These are phyloP conservation scores for Vombatus ursinus DNA, from an alignment of 2,113 vertebrate genomes.

Conservation along the genomic window DNA sequence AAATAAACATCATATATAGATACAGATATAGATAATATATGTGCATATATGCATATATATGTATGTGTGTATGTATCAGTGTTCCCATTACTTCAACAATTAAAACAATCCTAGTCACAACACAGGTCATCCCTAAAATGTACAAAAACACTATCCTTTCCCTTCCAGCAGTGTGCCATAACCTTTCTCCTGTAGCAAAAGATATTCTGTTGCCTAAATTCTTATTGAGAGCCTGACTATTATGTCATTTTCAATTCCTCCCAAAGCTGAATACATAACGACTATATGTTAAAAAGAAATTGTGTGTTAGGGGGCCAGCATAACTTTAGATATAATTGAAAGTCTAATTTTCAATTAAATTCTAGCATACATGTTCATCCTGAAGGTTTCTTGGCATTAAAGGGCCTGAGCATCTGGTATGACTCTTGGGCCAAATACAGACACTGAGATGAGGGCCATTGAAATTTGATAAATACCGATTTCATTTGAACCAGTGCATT, in stretches of 20 bases:
- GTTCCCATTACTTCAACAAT: neutral
- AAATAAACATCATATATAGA: neutral
- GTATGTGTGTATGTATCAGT: neutral
- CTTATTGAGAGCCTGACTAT: neutral
- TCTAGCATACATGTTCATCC: neutral
- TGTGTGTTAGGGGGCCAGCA: neutral
- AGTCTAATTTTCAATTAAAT: neutral
- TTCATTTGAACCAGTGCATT: neutral
- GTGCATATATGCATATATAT: neutral
- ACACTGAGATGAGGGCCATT: neutral
- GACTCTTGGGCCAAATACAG: neutral
- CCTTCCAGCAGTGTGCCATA: neutral
- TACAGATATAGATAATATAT: neutral
- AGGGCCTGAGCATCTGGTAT: neutral
- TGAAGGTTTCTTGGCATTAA: neutral
- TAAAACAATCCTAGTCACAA: neutral
- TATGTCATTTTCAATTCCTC: neutral
- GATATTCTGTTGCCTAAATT: neutral
- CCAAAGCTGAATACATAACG: neutral
- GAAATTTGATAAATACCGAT: neutral
- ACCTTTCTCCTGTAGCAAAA: neutral
- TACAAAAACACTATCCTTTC: neutral
- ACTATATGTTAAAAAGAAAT: neutral
- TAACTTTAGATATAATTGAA: constrained; percentile 1
- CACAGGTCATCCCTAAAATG: neutral